phyloP scores from a whole-genome alignment of 2,888 invertebrate species.

The Galerucella calmariensis region DNA sequence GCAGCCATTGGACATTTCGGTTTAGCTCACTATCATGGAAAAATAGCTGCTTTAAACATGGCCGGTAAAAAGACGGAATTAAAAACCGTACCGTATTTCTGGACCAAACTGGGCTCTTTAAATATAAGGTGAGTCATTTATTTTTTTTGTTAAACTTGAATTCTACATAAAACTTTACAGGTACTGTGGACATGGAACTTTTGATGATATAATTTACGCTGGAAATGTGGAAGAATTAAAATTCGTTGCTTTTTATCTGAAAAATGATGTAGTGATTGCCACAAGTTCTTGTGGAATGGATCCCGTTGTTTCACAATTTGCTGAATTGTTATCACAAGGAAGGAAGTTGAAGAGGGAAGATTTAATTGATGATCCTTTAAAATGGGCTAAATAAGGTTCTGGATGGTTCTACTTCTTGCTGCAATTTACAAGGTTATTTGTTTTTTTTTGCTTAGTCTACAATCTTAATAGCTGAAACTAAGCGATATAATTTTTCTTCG shows the following conservation, averaged over 20 bases:
- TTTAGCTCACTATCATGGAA: constrained; percentile 91
- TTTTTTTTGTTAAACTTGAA: constrained; percentile 68
- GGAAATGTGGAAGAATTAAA: constrained; percentile 81
- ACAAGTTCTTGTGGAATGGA: constrained; percentile 84
- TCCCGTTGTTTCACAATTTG: constrained; percentile 65
- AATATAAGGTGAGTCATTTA: constrained; percentile 43
- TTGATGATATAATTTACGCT: constrained; percentile 76
- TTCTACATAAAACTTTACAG: constrained; percentile 68
- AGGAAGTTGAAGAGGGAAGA: constrained; percentile 11
- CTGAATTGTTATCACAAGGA: constrained; percentile 17
- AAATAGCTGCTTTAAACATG: constrained; percentile 87
- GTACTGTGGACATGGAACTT: constrained; percentile 81
- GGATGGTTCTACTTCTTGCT: neutral
- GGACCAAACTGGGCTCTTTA: constrained; percentile 77
- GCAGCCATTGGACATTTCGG: constrained; percentile 87
- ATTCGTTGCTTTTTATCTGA: constrained; percentile 81
- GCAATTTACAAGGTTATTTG: neutral
- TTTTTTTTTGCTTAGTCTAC: neutral
- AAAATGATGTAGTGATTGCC: constrained; percentile 78
- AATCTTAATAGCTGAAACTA: too few relatives aligned
- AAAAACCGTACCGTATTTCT: constrained; percentile 88
- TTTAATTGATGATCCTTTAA: neutral
- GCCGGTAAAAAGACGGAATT: constrained; percentile 73
- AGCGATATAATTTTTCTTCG: too few relatives aligned
- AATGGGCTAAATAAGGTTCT: constrained; percentile 6